These are phyloP conservation scores for Dynastes hyllus DNA, from an alignment of 2,888 invertebrate species.

Conservation along the genomic window DNA sequence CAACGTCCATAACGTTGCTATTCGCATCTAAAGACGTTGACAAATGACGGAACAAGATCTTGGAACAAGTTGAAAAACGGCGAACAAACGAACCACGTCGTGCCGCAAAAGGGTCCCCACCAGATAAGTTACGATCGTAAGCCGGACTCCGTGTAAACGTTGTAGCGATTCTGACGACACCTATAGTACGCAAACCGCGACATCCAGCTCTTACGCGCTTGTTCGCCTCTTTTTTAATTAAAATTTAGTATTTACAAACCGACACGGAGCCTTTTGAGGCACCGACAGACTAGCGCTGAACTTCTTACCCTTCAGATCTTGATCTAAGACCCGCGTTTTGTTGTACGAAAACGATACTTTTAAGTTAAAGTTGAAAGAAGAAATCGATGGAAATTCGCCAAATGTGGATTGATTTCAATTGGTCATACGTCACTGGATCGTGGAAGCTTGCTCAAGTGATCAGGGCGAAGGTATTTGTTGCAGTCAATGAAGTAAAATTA, in stretches of 20 bases:
- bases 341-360: too few relatives aligned
- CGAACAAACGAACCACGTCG: constrained; percentile 37
- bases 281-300: constrained; percentile 29
- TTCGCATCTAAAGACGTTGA: constrained; percentile 12
- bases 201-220: too few relatives aligned
- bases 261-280: constrained; percentile 60
- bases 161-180: constrained; percentile 35
- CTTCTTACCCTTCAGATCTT: too few relatives aligned
- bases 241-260: constrained; percentile 68
- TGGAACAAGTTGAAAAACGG: constrained; percentile 45
- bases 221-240: constrained; percentile 63
- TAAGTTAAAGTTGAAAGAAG: too few relatives aligned
- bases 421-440: too few relatives aligned
- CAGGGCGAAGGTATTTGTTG: too few relatives aligned
- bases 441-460: too few relatives aligned
- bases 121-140: constrained; percentile 53
- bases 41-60: constrained; percentile 42
- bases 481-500: too few relatives aligned
- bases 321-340: too few relatives aligned
- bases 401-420: too few relatives aligned
- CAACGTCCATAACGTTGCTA: not conserved
- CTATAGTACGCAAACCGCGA: constrained; percentile 58
- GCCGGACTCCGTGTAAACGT: constrained; percentile 18
- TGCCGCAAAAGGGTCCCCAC: constrained; percentile 32
- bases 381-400: too few relatives aligned